phyloP scores from a whole-genome alignment of 2,113 vertebrate genomes.

The Cygnus buccinator region DNA sequence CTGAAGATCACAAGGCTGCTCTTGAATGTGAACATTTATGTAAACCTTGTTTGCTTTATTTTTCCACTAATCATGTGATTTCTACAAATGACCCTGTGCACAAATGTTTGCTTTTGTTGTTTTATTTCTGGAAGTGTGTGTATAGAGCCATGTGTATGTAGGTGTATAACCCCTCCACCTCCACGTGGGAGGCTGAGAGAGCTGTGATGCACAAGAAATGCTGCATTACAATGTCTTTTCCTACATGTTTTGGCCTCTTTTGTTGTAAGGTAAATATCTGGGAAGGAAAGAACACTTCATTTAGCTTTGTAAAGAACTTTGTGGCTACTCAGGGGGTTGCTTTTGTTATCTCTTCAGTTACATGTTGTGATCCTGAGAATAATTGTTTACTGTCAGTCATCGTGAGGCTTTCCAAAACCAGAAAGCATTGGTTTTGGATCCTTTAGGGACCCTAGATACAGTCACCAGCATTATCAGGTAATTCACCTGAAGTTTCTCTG shows the following conservation, averaged over 20 bases:
- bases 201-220: too few species aligned
- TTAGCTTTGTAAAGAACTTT: background rate
- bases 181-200: too few species aligned
- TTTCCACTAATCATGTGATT: background rate
- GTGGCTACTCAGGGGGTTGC: background rate
- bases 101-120: background rate
- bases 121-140: background rate
- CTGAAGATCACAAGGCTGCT: background rate
- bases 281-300: background rate
- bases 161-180: background rate
- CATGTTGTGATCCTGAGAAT: background rate
- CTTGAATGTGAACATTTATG: background rate
- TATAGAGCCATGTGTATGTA: background rate
- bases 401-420: background rate
- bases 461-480: background rate
- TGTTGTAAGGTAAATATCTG: background rate
- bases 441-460: background rate
- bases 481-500: background rate
- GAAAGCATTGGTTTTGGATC: background rate
- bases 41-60: background rate
- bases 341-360: conserved; percentile 31
- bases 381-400: conserved; percentile 2
- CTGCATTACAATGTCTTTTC: background rate
- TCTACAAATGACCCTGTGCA: background rate
- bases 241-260: background rate